Evolutionary conservation across 1,140 invertebrate species (phyloP).

Genomic region (Leptopilina clavipes): DNA sequence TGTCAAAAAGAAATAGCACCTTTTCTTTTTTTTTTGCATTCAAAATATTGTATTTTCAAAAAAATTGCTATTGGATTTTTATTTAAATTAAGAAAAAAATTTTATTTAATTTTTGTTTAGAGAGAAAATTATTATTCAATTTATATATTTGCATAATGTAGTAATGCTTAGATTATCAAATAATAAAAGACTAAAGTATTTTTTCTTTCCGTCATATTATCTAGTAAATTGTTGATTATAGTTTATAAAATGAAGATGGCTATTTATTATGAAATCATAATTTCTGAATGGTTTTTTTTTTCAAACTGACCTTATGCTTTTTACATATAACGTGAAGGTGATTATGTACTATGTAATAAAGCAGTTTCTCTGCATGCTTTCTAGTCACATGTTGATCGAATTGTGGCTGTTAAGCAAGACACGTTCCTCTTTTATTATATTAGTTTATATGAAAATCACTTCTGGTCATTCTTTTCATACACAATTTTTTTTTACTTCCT

Average conservation of each 20-base stretch:
- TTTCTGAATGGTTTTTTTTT: conserved; percentile 34
- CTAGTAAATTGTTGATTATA: not conserved
- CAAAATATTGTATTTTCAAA: too few relatives aligned
- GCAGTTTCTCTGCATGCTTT: conserved; percentile 73
- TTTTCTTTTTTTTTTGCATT: not conserved
- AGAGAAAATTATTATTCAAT: too few relatives aligned
- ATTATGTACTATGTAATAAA: conserved; percentile 64
- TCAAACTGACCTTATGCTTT: conserved; percentile 25
- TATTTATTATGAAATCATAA: conserved; percentile 42
- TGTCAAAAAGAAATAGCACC: too few relatives aligned
- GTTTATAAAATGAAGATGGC: not conserved
- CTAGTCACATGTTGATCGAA: conserved; percentile 68
- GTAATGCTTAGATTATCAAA: too few relatives aligned
- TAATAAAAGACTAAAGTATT: too few relatives aligned
- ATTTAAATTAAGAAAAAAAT: too few relatives aligned
- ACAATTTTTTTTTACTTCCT: conserved; percentile 45
- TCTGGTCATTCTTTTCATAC: conserved; percentile 51
- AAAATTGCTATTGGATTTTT: too few relatives aligned
- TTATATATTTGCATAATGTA: too few relatives aligned
- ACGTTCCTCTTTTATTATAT: conserved; percentile 48
- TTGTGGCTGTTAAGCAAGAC: conserved; percentile 57
- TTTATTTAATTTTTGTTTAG: too few relatives aligned
- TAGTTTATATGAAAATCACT: conserved; percentile 46
- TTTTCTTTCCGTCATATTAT: conserved; percentile 6
- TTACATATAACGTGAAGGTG: conserved; percentile 37